These are phyloP conservation scores for Camponotus pennsylvanicus DNA, from an alignment of 1,140 invertebrate species.

Conservation along the genomic window DNA sequence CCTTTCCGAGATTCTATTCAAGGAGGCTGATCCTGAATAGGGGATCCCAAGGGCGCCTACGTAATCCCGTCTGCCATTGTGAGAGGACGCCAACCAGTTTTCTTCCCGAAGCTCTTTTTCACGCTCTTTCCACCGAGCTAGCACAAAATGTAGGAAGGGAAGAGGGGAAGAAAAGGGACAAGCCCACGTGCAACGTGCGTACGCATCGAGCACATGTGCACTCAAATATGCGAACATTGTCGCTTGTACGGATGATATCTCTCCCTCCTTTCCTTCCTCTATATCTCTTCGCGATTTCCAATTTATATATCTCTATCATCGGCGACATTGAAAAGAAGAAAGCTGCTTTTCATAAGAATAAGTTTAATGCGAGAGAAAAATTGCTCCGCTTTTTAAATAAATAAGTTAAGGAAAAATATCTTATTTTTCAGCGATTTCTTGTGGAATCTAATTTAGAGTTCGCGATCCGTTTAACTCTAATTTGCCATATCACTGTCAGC, in stretches of 20 bases:
- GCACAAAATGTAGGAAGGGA: conserved; percentile 17
- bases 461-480: not conserved
- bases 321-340: not conserved
- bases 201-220: not conserved
- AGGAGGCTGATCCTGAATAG: conserved; percentile 76
- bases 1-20: conserved; percentile 78
- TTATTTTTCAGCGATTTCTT: not conserved
- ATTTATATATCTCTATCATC: conserved; percentile 3
- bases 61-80: conserved; percentile 81
- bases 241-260: not conserved
- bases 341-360: not conserved
- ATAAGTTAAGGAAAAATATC: not conserved
- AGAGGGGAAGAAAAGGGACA: not conserved
- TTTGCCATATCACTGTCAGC: not conserved
- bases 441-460: not conserved
- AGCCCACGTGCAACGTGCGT: not conserved
- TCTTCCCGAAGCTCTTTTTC: conserved; percentile 74
- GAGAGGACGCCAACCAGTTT: conserved; percentile 76
- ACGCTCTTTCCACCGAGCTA: conserved; percentile 71
- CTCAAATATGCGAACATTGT: conserved; percentile 10
- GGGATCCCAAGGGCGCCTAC: conserved; percentile 81
- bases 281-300: not conserved
- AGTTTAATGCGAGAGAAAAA: not conserved
- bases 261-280: not conserved
- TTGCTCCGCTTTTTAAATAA: not conserved